Base-by-base conservation (phyloP, 2,113 vertebrate species). In the Jacana jacana region DNA sequence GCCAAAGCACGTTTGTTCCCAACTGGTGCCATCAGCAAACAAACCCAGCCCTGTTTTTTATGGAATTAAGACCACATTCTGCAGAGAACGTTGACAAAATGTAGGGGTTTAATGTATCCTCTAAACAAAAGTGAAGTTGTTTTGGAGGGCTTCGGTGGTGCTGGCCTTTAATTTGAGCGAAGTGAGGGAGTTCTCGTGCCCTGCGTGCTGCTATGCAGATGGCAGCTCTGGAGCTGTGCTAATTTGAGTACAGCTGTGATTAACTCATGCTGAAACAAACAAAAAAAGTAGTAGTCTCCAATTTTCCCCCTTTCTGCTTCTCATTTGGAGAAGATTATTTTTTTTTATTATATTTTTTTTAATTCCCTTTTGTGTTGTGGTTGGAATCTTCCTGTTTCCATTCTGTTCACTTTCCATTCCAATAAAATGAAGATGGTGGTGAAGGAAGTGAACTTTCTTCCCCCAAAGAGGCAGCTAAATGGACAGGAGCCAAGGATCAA, bases 371-470 rank as follows among this genome's bases (percentile, higher is more conserved):
- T 70, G 51, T 71, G 51, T 89, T 89, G 89, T 91, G 85, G 54
- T 80, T 96, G 75, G 46, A 75, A 76, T 89, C 55, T 85, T 97
- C 52, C 94, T 51, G 39, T 81, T 95, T 89, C 77, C 61, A 76
- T 63, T 71, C 4, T 10, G 23, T 93, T 89, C 63, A n/a, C 93
- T 96, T 96, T 91, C 68, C 42, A 49, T 69, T 85, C 85, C 66
- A 78, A 3, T 73, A 73, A 80, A 93, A 88, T 58, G 25, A 80
- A 88, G 76, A 84, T 92, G 86, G 15, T 78, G 71, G 31, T 80
- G 37, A 82, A 87, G 52, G 37, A 82, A 89, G 63, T 77, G 27
- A 81, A 65, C 46, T 75, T 70, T 73, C 23, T 78, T 79, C 52
- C 39, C n/a, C n/a, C 40, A 42, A 42, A 79, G 76, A 81, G 52